Conservation (phyloP, 2,888 invertebrate species). For the Danaus chrysippus region DNA sequence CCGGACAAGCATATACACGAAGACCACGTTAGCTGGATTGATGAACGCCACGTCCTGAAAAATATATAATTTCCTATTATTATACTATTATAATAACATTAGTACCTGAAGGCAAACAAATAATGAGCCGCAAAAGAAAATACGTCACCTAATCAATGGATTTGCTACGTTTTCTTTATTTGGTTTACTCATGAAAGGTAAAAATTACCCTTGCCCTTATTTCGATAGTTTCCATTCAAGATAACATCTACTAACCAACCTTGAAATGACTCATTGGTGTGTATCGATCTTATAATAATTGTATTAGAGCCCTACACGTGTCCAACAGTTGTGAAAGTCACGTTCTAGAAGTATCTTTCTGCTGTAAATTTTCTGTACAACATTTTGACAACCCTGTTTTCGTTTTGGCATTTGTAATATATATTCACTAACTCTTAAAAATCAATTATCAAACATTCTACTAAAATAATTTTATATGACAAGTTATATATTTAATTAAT, state of each 20-base stretch:
- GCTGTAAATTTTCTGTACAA: background rate
- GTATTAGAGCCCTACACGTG: slow-evolving; percentile 25
- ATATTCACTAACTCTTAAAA: too few relatives aligned
- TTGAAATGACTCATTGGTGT: slow-evolving; percentile 21
- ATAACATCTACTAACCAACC: slow-evolving; percentile 12
- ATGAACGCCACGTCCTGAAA: slow-evolving; percentile 98
- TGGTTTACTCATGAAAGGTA: too few relatives aligned
- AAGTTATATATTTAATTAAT: too few relatives aligned
- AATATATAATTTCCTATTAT: slow-evolving; percentile 21
- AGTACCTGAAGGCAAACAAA: too few relatives aligned
- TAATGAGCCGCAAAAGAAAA: too few relatives aligned
- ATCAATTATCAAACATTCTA: background rate
- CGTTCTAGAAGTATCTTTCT: background rate
- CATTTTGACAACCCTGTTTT: background rate
- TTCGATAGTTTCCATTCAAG: background rate
- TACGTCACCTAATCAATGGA: too few relatives aligned
- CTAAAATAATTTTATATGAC: slow-evolving; percentile 7
- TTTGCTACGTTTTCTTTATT: too few relatives aligned
- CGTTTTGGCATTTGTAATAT: too few relatives aligned
- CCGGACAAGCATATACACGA: slow-evolving; percentile 98
- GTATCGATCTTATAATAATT: slow-evolving; percentile 26
- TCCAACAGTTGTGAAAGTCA: background rate
- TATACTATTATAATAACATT: background rate
- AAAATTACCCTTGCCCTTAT: too few relatives aligned
- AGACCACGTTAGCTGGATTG: slow-evolving; percentile 99